Evolutionary conservation across 2,113 vertebrate genomes (phyloP).

Genomic region (Xiphias gladius): DNA sequence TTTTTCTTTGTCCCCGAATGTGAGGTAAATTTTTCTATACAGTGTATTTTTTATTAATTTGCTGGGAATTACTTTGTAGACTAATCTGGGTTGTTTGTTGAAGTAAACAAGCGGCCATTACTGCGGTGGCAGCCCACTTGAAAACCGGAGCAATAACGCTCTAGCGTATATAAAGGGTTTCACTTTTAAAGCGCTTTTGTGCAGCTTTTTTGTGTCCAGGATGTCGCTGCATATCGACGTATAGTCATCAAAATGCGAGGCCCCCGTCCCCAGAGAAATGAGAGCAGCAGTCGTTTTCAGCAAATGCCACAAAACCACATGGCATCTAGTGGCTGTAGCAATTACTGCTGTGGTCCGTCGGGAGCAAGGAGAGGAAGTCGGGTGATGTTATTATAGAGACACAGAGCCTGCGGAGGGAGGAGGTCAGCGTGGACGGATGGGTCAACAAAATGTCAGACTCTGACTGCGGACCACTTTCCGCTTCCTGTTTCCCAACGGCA

Average conservation of each 20-base stretch:
- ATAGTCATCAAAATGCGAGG: no score
- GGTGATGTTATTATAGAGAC: background rate
- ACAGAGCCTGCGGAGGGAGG: background rate
- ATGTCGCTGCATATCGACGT: background rate
- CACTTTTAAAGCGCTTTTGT: background rate
- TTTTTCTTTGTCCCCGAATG: background rate
- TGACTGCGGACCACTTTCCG: background rate
- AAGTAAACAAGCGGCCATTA: background rate
- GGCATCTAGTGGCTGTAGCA: background rate
- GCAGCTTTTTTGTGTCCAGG: background rate
- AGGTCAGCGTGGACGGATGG: background rate
- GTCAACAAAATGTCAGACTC: no score
- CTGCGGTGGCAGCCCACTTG: background rate
- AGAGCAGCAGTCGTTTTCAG: no score
- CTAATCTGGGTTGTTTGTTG: background rate
- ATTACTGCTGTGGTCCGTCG: background rate
- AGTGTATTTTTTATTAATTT: background rate
- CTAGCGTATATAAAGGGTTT: background rate
- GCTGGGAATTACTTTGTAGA: background rate
- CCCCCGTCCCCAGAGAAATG: no score
- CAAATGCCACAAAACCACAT: background rate
- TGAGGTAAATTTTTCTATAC: background rate
- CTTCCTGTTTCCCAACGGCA: no score
- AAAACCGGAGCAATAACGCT: background rate
- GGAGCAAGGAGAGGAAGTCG: background rate